Conservation (phyloP, 2,113 vertebrate species). For the Lontra canadensis region DNA sequence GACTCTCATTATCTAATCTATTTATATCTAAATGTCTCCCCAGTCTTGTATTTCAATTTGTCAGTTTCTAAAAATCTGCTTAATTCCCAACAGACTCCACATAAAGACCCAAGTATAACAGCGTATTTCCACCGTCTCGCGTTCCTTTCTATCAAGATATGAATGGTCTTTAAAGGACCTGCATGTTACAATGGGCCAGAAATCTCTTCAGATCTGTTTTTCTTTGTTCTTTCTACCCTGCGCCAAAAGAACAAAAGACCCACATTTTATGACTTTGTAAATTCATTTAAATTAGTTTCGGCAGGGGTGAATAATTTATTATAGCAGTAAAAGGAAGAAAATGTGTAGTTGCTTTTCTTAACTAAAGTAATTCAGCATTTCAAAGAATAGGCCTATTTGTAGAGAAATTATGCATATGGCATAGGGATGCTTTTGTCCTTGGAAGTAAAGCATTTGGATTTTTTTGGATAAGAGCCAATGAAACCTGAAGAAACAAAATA, state of each 20-base stretch:
- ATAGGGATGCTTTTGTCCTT: neutral
- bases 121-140: neutral
- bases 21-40: slow-evolving; percentile 49
- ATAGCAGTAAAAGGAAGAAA: slow-evolving; percentile 50
- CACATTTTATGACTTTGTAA: slow-evolving; percentile 55
- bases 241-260: slow-evolving; percentile 40
- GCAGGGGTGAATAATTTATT: slow-evolving; percentile 57
- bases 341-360: slow-evolving; percentile 31
- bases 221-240: slow-evolving; percentile 31
- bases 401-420: slow-evolving; percentile 22
- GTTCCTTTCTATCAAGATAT: slow-evolving; percentile 7
- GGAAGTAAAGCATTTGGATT: slow-evolving; percentile 14
- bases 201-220: slow-evolving; percentile 30
- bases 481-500: slow-evolving; percentile 32
- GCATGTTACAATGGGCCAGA: neutral
- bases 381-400: slow-evolving; percentile 39
- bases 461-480: neutral
- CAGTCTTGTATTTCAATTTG: slow-evolving; percentile 49
- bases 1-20: slow-evolving; percentile 22
- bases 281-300: slow-evolving; percentile 64
- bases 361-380: slow-evolving; percentile 57
- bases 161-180: slow-evolving; percentile 43
- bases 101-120: neutral
- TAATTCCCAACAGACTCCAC: slow-evolving; percentile 26
- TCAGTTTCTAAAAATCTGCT: slow-evolving; percentile 48